Conservation (phyloP, 1,140 invertebrate species). For the Geopemphigus sp. region DNA sequence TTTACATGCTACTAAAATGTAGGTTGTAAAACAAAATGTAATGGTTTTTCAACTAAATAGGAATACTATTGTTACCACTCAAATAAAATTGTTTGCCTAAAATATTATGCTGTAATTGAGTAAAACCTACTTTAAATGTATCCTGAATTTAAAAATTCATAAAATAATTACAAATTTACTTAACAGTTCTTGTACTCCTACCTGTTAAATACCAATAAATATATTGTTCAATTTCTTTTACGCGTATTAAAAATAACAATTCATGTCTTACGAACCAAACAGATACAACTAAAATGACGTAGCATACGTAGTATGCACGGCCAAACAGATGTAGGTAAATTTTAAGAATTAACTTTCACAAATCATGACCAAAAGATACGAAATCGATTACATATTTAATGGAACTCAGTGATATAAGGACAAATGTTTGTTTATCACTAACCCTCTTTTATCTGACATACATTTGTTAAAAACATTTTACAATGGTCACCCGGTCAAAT, state of each 20-base stretch:
- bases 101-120: no score
- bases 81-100: no score
- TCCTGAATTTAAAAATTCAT: neutral
- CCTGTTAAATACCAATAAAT: neutral
- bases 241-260: neutral
- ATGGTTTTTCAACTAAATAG: no score
- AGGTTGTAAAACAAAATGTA: no score
- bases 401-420: constrained; percentile 11
- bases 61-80: no score
- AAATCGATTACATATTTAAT: constrained; percentile 13
- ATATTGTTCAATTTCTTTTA: neutral
- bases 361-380: neutral
- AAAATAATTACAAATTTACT: neutral
- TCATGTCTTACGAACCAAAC: neutral
- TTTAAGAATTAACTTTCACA: constrained; percentile 20
- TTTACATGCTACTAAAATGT: no score
- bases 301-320: neutral
- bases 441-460: neutral
- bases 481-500: neutral
- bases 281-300: neutral
- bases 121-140: neutral
- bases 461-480: neutral
- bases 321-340: neutral
- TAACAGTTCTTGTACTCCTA: neutral
- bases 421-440: constrained; percentile 5